Base-by-base conservation (phyloP, 2,113 vertebrate genomes). In the Corythornis cristatus region DNA sequence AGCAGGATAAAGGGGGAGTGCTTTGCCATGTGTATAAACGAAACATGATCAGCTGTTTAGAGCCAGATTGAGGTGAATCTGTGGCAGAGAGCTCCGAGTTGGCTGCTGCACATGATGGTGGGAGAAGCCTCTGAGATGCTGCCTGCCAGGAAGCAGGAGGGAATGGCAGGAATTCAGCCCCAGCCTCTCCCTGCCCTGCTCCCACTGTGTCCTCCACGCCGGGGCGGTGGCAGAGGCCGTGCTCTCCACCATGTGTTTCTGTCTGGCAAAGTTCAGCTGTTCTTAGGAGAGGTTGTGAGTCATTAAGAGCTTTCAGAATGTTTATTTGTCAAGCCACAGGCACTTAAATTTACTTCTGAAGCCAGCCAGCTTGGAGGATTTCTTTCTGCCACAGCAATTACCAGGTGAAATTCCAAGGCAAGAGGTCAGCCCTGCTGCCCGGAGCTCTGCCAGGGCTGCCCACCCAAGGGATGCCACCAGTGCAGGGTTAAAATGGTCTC, bases 261-360 rank as follows among this genome's bases (percentile, higher is more conserved):
- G 81, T 82, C 91, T 82, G 20, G 71, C 48, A 28, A 70, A 89
- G 85, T 95, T 95, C 92, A 80, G 68, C 92, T 96, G 88, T 89
- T 96, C 96, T 88, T 83, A 88, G 95, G 92, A 29, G 14, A 91
- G 92, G 68, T 77, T 91, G 56, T 93, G 96, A 95, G 90, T 95
- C 93, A 92, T 89, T 94, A 87, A 91, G 56, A 3, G 26, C 75
- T 92, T 93, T 88, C 84, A 89, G 91, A 89, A 92, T 94, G 94
- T 96, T 95, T 93, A 90, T 96, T 96, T 94, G 78, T 92, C 78
- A 89, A 93, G 71, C 89, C 91, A 92, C 93, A 83, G 91, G 86
- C 91, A 73, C 87, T 96, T 73, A 14, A 46, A 70, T 89, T 87
- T 70, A 6, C 86, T 93, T 62, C 78, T 85, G 84, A 92, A 91